Conservation (phyloP, 2,797 vertebrate genomes). For the Telmatherina bonti region DNA sequence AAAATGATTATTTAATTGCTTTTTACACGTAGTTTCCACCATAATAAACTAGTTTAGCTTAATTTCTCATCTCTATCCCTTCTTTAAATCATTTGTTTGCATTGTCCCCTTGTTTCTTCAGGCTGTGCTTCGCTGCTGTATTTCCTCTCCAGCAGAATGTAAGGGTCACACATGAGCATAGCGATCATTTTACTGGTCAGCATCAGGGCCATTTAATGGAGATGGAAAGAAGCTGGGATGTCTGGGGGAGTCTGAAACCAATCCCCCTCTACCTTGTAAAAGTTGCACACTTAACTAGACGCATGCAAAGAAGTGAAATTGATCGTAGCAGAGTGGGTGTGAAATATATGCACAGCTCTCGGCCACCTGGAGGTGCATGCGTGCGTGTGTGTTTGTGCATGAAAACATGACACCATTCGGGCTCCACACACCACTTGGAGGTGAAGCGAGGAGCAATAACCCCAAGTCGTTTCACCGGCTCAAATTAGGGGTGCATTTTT, state of each 20-base stretch:
- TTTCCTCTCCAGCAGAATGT: slow-evolving; percentile 9
- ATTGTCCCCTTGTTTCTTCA: not conserved
- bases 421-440: slow-evolving; percentile 32
- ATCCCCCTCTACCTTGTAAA: slow-evolving; percentile 74
- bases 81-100: not conserved
- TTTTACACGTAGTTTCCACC: not conserved
- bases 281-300: slow-evolving; percentile 71
- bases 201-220: slow-evolving; percentile 57
- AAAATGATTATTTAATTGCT: not conserved
- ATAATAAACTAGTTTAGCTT: not conserved
- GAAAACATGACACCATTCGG: slow-evolving; percentile 31
- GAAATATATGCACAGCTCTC: slow-evolving; percentile 57
- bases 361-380: slow-evolving; percentile 63
- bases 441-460: slow-evolving; percentile 57
- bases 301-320: slow-evolving; percentile 71
- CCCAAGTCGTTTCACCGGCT: slow-evolving; percentile 62
- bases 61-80: not conserved
- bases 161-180: slow-evolving; percentile 46
- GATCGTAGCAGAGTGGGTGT: slow-evolving; percentile 73
- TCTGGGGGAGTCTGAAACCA: slow-evolving; percentile 68
- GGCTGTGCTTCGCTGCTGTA: not conserved
- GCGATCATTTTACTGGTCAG: slow-evolving; percentile 68
- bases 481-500: slow-evolving; percentile 65
- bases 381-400: slow-evolving; percentile 25
- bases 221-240: slow-evolving; percentile 64